A percentile compares a stretch with the other conserved stretches of the same genome.
These are phyloP conservation scores for Falco berigora DNA, from an alignment of 2,797 vertebrate species.

Conservation along the genomic window DNA sequence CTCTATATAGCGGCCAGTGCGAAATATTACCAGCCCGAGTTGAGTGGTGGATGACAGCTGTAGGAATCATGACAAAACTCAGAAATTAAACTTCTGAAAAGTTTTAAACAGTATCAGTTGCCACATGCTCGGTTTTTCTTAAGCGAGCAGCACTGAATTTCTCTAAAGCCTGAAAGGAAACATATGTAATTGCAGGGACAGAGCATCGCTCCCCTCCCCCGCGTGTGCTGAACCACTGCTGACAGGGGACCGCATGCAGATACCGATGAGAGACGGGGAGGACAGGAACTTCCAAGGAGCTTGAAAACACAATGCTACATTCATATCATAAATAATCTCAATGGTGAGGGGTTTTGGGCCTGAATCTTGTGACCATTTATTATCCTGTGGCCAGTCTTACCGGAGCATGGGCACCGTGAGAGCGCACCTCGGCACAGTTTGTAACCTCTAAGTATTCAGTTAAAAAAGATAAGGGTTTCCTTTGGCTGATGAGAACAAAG, in stretches of 20 bases:
- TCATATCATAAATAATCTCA: background rate
- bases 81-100: background rate
- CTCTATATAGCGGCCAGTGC: background rate
- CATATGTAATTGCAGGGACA: fast-evolving
- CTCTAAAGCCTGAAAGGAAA: background rate
- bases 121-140: background rate
- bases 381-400: background rate
- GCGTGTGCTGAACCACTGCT: background rate
- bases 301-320: background rate
- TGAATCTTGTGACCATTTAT: background rate
- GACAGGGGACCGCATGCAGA: background rate
- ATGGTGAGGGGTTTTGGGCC: background rate
- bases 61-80: background rate
- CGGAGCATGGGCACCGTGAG: background rate
- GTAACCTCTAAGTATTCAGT: background rate
- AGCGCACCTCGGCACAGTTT: background rate
- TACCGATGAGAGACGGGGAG: fast-evolving
- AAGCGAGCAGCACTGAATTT: background rate
- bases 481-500: constrained; percentile 39
- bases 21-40: background rate
- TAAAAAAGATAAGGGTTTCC: background rate
- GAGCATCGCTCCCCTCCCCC: background rate
- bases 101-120: background rate
- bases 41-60: background rate
- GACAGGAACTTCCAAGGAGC: background rate